Evolutionary conservation across 2,888 invertebrate genomes (phyloP).

Genomic region (Neoascia interrupta): DNA sequence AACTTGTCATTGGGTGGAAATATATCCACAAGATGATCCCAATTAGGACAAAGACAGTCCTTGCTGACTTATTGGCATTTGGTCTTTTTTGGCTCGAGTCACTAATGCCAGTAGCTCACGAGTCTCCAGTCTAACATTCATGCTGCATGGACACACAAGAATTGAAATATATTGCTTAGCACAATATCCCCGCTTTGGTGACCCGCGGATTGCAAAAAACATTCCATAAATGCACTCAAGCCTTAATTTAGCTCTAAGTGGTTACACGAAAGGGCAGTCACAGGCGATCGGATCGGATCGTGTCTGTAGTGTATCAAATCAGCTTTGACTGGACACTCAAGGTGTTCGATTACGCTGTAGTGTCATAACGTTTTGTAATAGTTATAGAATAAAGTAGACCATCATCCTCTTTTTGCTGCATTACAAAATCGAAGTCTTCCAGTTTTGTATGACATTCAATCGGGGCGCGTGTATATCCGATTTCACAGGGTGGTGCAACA

Average conservation of each 20-base stretch:
- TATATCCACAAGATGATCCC: no score
- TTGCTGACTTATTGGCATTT: no score
- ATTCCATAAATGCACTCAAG: constrained; percentile 9
- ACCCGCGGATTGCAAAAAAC: no score
- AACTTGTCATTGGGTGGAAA: no score
- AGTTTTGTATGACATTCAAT: constrained; percentile 43
- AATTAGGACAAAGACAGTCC: no score
- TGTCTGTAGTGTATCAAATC: constrained; percentile 12
- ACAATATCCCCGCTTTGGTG: no score
- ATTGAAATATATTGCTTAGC: no score
- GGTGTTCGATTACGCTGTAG: constrained; percentile 32
- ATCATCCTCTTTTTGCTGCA: constrained; percentile 40
- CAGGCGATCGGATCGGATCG: not conserved
- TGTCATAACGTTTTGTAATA: constrained; percentile 18
- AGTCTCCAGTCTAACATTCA: no score
- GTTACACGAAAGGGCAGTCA: constrained; percentile 50
- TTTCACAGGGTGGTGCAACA: constrained; percentile 64
- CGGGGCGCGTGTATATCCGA: constrained; percentile 39
- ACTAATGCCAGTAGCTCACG: no score
- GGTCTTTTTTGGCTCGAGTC: no score
- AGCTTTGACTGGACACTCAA: constrained; percentile 18
- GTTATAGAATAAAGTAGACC: constrained; percentile 38
- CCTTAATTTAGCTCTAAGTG: constrained; percentile 1
- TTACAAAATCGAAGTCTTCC: constrained; percentile 31
- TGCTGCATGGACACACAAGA: no score